Evolutionary conservation across 2,888 invertebrate species (phyloP).

Genomic region (Heteromyza rotundicornis): DNA sequence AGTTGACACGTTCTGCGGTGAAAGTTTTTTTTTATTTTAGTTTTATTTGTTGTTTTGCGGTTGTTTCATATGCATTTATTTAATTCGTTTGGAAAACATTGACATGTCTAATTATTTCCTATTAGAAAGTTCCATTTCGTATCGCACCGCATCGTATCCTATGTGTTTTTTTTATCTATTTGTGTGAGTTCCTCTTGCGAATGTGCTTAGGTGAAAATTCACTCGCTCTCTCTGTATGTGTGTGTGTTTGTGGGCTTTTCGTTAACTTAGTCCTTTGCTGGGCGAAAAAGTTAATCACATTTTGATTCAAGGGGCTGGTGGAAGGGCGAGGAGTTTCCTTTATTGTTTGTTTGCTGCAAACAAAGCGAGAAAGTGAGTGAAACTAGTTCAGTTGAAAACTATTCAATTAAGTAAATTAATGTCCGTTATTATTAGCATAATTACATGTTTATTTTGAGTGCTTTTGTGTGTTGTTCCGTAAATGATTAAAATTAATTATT

Average conservation of each 20-base stretch:
- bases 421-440: neutral
- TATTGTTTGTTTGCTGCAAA: neutral
- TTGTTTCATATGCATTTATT: neutral
- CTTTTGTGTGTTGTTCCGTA: no score
- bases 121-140: neutral
- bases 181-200: neutral
- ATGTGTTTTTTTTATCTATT: neutral
- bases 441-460: neutral
- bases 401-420: neutral
- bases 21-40: neutral
- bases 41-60: neutral
- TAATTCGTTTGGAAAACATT: neutral
- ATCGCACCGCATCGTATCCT: no score
- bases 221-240: neutral
- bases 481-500: no score
- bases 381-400: neutral
- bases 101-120: constrained; percentile 1
- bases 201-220: no score
- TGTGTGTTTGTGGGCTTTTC: neutral
- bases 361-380: neutral
- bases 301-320: no score
- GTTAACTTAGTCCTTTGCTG: no score
- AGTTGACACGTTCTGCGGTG: neutral
- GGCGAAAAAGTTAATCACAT: no score
- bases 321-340: no score